Conservation (phyloP, 2,888 invertebrate genomes). For the Cryptocephalus moraei region DNA sequence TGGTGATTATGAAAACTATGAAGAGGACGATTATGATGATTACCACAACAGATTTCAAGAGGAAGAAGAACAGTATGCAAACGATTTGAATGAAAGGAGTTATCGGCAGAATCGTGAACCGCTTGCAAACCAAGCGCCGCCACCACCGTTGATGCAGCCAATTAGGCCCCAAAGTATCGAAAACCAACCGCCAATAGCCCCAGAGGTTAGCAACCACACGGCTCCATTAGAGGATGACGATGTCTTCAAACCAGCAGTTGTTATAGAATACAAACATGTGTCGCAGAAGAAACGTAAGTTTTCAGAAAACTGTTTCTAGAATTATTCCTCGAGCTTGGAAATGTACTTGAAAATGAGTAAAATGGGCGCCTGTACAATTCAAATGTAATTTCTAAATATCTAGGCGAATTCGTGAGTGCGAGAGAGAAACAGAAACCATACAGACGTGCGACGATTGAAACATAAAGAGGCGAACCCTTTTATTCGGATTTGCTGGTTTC, state of each 20-base stretch:
- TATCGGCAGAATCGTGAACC: not conserved
- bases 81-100: too few species aligned
- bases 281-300: constrained; percentile 40
- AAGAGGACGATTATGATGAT: constrained; percentile 20
- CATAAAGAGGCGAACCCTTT: too few species aligned
- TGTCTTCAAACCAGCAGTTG: constrained; percentile 48
- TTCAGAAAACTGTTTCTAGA: not conserved
- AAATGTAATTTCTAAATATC: too few species aligned
- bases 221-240: not conserved
- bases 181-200: not conserved
- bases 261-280: constrained; percentile 64
- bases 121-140: not conserved
- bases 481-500: too few species aligned
- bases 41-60: constrained; percentile 20
- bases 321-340: not conserved
- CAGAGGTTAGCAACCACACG: not conserved
- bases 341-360: too few species aligned
- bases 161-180: too few species aligned
- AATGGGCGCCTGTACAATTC: too few species aligned
- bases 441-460: too few species aligned
- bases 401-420: too few species aligned
- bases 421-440: too few species aligned
- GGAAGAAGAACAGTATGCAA: constrained; percentile 8
- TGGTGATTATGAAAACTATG: constrained; percentile 14
- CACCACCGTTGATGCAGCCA: not conserved